phyloP scores from a whole-genome alignment of 1,140 invertebrate genomes.

The Heliconius congener region DNA sequence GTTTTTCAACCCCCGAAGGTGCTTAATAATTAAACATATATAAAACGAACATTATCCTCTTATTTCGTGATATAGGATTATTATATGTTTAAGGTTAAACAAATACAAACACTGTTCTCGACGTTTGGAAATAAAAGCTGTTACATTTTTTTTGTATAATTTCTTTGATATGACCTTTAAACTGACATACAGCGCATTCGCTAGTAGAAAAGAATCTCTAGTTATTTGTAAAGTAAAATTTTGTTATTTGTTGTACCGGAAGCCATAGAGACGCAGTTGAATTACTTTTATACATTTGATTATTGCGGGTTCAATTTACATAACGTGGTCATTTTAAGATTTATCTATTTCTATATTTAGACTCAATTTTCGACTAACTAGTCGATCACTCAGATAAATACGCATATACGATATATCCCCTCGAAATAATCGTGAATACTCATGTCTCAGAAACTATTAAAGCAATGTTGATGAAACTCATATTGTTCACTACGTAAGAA shows the following conservation, averaged over 20 bases:
- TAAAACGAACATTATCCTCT: not conserved
- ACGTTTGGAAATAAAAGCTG: not conserved
- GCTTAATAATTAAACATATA: constrained; percentile 12
- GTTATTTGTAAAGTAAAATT: not conserved
- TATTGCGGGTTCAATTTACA: too few relatives aligned
- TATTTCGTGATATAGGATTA: constrained; percentile 6
- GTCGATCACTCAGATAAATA: too few relatives aligned
- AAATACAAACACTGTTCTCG: not conserved
- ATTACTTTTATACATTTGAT: too few relatives aligned
- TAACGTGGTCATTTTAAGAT: too few relatives aligned
- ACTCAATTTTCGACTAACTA: too few relatives aligned
- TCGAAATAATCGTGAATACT: too few relatives aligned
- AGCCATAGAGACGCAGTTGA: not conserved
- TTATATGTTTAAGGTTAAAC: constrained; percentile 2
- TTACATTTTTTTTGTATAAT: not conserved
- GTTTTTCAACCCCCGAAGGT: constrained; percentile 7
- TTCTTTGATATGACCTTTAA: not conserved
- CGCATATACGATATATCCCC: too few relatives aligned
- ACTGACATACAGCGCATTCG: not conserved
- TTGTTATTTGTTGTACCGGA: not conserved
- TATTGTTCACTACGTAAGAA: too few relatives aligned
- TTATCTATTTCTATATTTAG: too few relatives aligned
- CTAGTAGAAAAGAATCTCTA: not conserved
- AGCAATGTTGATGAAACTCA: too few relatives aligned
- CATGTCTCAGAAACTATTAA: too few relatives aligned